Conservation (phyloP, 2,888 invertebrate species). For the Ophioninae sp. region DNA sequence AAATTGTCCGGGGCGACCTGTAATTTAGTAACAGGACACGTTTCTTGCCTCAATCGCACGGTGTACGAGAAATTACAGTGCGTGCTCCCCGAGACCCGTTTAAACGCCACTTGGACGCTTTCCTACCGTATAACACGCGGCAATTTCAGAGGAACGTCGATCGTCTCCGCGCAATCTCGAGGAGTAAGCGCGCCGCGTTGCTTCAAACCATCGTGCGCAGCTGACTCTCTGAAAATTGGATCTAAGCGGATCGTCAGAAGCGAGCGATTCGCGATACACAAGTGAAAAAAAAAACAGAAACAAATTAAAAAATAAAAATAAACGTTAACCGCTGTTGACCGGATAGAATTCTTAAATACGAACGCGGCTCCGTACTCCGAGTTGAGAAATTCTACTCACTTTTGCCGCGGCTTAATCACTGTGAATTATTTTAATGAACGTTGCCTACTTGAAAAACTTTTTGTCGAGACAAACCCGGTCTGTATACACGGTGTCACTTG, state of each 20-base stretch:
- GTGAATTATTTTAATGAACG: not conserved
- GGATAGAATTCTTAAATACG: not conserved
- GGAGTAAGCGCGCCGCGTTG: not conserved
- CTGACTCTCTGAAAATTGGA: constrained; percentile 7
- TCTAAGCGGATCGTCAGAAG: not conserved
- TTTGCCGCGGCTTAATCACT: not conserved
- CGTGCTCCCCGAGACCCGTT: constrained; percentile 2
- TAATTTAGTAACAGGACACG: constrained; percentile 14
- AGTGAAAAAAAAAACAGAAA: not conserved
- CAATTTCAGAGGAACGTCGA: constrained; percentile 23
- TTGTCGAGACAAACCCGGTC: not conserved
- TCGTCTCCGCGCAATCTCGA: not conserved
- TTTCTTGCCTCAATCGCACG: constrained; percentile 14
- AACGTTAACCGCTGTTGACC: not conserved
- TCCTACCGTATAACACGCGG: not conserved
- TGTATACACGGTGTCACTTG: not conserved
- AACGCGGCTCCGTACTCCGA: not conserved
- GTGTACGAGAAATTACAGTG: constrained; percentile 20
- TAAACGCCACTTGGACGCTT: constrained; percentile 20
- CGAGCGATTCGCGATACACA: not conserved
- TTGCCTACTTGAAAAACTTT: not conserved
- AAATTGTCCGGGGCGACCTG: constrained; percentile 12
- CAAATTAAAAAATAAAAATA: not conserved
- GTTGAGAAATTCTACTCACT: not conserved
- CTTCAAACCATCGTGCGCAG: not conserved